phyloP scores from a whole-genome alignment of 2,888 invertebrate species.

The Eupithecia exiguata region DNA sequence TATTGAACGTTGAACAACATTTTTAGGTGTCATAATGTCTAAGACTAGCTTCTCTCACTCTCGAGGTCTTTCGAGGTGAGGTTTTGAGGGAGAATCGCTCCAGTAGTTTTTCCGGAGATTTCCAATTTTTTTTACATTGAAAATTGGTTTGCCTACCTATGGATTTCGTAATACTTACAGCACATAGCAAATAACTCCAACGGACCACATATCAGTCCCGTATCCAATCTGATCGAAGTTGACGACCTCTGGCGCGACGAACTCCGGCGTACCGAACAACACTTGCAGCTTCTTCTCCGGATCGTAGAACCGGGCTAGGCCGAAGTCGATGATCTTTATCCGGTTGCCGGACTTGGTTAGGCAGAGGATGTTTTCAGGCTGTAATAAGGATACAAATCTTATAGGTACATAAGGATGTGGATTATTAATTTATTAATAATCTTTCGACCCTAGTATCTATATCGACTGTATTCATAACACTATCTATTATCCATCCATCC shows the following conservation, averaged over 20 bases:
- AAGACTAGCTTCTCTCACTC: not conserved
- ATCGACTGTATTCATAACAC: not conserved
- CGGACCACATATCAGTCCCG: slow-evolving; percentile 99
- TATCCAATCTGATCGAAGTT: slow-evolving; percentile 98
- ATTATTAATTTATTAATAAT: not conserved
- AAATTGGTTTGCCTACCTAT: not conserved
- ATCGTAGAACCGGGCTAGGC: slow-evolving; percentile 95
- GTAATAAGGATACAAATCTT: slow-evolving; percentile 52
- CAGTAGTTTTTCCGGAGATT: too few species aligned
- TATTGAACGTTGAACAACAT: not conserved
- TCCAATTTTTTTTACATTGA: too few species aligned
- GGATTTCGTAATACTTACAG: slow-evolving; percentile 88
- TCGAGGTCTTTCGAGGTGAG: too few species aligned
- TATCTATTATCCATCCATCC: not conserved
- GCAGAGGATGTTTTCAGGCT: slow-evolving; percentile 99
- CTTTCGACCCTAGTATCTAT: not conserved
- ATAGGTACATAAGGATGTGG: not conserved
- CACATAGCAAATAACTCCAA: slow-evolving; percentile 99
- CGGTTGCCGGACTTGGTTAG: slow-evolving; percentile 98
- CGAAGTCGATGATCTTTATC: slow-evolving; percentile 99
- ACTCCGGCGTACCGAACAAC: slow-evolving; percentile 98
- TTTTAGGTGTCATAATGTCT: not conserved
- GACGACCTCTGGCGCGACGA: slow-evolving; percentile 99
- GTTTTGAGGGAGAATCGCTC: too few species aligned
- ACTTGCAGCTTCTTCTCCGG: slow-evolving; percentile 96